Evolutionary conservation across 2,888 invertebrate genomes (phyloP).

Genomic region (Crematogaster levior): DNA sequence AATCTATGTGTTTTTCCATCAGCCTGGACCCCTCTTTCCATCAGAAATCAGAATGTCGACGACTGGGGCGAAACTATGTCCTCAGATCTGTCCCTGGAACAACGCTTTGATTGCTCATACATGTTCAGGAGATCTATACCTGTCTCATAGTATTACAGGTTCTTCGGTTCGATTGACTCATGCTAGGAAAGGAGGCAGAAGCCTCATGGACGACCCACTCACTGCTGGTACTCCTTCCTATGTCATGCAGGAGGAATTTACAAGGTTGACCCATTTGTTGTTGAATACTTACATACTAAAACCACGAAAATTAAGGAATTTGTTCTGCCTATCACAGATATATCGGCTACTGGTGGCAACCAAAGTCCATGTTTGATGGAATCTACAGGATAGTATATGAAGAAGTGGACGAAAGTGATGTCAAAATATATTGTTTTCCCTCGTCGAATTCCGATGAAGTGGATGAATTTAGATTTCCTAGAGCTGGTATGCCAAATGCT

Average conservation of each 20-base stretch:
- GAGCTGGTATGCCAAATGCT: slow-evolving; percentile 96
- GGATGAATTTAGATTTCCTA: slow-evolving; percentile 95
- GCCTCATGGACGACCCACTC: slow-evolving; percentile 92
- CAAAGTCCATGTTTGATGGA: slow-evolving; percentile 89
- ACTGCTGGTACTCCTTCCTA: slow-evolving; percentile 99
- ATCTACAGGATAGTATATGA: slow-evolving; percentile 94
- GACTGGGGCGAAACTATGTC: slow-evolving; percentile 91
- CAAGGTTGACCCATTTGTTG: slow-evolving; percentile 74
- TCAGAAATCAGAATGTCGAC: slow-evolving; percentile 89
- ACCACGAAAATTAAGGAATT: background rate
- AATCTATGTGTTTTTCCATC: slow-evolving; percentile 65
- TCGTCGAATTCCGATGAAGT: slow-evolving; percentile 92
- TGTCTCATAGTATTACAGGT: slow-evolving; percentile 90
- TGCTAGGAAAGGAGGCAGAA: slow-evolving; percentile 89
- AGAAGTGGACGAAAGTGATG: slow-evolving; percentile 95
- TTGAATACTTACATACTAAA: background rate
- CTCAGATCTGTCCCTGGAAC: slow-evolving; percentile 93
- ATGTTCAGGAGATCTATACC: slow-evolving; percentile 96
- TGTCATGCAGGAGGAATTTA: slow-evolving; percentile 99
- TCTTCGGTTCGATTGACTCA: slow-evolving; percentile 91
- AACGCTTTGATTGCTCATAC: slow-evolving; percentile 95
- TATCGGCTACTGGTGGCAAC: slow-evolving; percentile 99
- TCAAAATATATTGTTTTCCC: slow-evolving; percentile 96
- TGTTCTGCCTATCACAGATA: slow-evolving; percentile 86
- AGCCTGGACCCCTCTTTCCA: slow-evolving; percentile 89